Percentiles rank a stretch among this genome's conserved stretches.
phyloP scores from a whole-genome alignment of 37 sponge, comb jelly and placozoan genomes.

The Halichondria panicea region DNA sequence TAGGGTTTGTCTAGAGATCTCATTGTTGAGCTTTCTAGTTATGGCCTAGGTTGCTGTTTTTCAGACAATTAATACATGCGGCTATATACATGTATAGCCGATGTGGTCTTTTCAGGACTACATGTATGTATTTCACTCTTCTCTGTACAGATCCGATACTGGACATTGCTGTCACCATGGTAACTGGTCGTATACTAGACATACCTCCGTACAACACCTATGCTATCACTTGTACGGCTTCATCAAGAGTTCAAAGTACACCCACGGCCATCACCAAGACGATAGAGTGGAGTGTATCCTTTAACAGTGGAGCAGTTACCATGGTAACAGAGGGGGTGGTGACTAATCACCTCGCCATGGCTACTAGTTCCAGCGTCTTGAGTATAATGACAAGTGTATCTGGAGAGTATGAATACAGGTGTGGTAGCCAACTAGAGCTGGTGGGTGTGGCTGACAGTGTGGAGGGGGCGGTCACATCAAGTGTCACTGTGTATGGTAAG shows the following conservation, averaged over 20 bases:
- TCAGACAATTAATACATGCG: background rate
- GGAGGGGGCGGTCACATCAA: background rate
- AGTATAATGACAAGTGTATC: background rate
- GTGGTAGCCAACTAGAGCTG: too few species aligned
- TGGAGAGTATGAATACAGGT: background rate
- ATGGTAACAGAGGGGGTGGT: background rate
- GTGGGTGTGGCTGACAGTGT: too few species aligned
- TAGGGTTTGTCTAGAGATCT: too few species aligned
- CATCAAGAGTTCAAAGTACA: background rate
- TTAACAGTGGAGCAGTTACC: background rate
- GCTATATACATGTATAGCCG: too few species aligned
- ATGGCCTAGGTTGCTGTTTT: too few species aligned
- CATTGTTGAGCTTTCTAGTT: too few species aligned
- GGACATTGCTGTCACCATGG: background rate
- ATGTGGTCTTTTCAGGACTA: too few species aligned
- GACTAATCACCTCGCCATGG: background rate
- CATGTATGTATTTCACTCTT: background rate
- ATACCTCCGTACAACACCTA: slow-evolving; percentile 16
- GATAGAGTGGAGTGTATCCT: background rate
- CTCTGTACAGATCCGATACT: background rate
- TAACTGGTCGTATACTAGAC: background rate
- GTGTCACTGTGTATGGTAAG: slow-evolving; percentile 13
- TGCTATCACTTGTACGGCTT: slow-evolving; percentile 11
- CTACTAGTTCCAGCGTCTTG: background rate
- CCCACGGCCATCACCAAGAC: background rate